Evolutionary conservation across 1,140 invertebrate genomes (phyloP).

Genomic region (Papilio aristodemus): DNA sequence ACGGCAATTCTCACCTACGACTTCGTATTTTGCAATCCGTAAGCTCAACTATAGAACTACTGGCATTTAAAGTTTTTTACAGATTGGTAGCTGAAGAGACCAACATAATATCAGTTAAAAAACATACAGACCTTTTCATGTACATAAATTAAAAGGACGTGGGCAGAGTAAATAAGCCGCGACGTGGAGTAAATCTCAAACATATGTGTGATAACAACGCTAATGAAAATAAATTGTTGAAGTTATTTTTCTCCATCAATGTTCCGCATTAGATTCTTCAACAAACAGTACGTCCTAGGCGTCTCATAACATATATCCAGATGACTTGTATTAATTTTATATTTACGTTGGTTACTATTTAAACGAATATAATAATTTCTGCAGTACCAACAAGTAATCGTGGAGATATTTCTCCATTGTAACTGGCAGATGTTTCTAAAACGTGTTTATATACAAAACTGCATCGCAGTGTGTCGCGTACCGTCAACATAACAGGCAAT

Average conservation of each 20-base stretch:
- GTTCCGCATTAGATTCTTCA: not conserved
- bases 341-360: no score
- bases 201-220: not conserved
- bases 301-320: not conserved
- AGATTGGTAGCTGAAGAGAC: no score
- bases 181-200: not conserved
- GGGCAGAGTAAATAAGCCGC: not conserved
- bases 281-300: not conserved
- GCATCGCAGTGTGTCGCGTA: not conserved
- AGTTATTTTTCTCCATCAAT: not conserved
- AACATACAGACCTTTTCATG: not conserved
- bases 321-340: not conserved
- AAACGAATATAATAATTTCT: no score
- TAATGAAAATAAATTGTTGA: slow-evolving; percentile 3
- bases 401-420: no score
- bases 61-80: no score
- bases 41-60: no score
- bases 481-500: not conserved
- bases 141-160: not conserved
- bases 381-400: no score
- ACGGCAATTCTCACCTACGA: no score
- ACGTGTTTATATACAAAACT: not conserved
- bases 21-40: no score
- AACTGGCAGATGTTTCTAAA: no score
- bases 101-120: no score